These are phyloP conservation scores for Lucinisca nassula DNA, from an alignment of 2,888 invertebrate genomes.

Conservation along the genomic window DNA sequence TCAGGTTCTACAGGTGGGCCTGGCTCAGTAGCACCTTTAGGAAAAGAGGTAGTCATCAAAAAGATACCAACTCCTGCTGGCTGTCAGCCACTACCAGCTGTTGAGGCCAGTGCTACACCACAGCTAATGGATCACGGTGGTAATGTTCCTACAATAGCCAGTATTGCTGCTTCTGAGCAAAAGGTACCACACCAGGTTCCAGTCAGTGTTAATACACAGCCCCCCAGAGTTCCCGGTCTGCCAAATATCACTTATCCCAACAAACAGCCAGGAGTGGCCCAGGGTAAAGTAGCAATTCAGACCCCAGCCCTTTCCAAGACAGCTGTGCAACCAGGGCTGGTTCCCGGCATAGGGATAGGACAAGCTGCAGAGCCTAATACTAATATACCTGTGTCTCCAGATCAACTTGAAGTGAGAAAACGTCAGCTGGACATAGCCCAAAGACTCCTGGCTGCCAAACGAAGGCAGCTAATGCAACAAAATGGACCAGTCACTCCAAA, in stretches of 20 bases:
- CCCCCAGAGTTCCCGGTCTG: neutral
- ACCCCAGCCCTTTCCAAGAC: neutral
- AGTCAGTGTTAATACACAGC: too few relatives aligned
- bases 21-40: neutral
- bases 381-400: neutral
- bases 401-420: neutral
- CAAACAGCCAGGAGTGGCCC: neutral
- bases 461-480: neutral
- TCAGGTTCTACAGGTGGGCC: neutral
- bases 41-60: conserved; percentile 38
- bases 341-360: too few relatives aligned
- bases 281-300: neutral
- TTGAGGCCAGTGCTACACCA: neutral
- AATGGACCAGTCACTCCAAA: neutral
- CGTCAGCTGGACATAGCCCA: conserved; percentile 48
- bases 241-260: neutral
- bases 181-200: too few relatives aligned
- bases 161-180: neutral
- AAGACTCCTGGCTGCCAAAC: conserved; percentile 20
- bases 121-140: neutral
- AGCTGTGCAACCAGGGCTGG: neutral
- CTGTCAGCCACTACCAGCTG: conserved; percentile 5
- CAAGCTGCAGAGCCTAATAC: neutral
- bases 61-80: conserved; percentile 45
- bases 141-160: neutral